These are phyloP conservation scores for Meloidogyne exigua DNA, from an alignment of 1,140 invertebrate genomes.

Conservation along the genomic window DNA sequence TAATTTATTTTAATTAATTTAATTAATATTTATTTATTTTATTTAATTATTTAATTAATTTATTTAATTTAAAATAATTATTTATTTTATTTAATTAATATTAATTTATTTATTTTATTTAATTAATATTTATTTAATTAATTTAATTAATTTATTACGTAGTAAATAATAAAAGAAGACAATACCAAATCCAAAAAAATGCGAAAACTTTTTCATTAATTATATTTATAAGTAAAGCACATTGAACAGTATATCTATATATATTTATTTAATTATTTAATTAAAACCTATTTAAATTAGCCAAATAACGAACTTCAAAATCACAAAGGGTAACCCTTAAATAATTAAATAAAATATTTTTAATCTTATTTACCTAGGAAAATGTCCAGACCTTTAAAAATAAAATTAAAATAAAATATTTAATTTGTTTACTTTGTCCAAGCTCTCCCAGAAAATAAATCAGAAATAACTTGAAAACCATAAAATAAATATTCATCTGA, in stretches of 20 bases:
- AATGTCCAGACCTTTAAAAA: background rate
- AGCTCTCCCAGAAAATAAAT: conserved; percentile 64
- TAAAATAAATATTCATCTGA: conserved; percentile 85
- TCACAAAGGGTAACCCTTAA: conserved; percentile 67
- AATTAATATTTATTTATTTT: too few species aligned
- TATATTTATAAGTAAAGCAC: conserved; percentile 62
- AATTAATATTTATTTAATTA: too few species aligned
- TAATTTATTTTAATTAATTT: conserved; percentile 1
- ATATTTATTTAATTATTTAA: background rate
- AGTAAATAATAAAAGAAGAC: conserved; percentile 56
- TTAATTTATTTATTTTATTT: too few species aligned
- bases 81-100: background rate
- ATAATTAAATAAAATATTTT: background rate
- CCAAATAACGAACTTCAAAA: conserved; percentile 67
- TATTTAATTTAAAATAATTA: background rate
- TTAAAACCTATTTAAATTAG: conserved; percentile 58
- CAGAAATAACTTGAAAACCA: conserved; percentile 78
- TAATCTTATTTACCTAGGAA: background rate
- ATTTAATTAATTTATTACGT: conserved; percentile 40
- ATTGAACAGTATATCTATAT: conserved; percentile 59
- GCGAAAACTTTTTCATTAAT: conserved; percentile 63
- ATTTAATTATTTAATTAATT: too few species aligned
- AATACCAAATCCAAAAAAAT: conserved; percentile 63
- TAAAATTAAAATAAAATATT: background rate
- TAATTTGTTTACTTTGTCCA: conserved; percentile 61